Evolutionary conservation across 2,797 vertebrate species (phyloP).

Genomic region (Paramormyrops hopkinsi): DNA sequence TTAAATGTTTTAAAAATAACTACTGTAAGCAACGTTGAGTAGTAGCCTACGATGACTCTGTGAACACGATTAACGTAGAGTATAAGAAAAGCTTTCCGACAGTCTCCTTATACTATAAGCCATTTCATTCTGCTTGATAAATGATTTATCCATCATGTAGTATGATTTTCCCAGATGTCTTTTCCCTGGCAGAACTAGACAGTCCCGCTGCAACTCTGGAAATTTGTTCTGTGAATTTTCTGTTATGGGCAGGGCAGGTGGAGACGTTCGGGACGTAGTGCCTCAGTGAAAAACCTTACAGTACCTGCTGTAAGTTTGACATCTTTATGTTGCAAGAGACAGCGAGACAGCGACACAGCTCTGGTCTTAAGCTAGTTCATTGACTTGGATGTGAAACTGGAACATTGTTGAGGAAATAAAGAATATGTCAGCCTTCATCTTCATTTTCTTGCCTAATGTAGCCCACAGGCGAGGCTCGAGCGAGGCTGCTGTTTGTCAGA

Average conservation of each 20-base stretch:
- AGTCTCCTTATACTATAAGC: conserved; percentile 32
- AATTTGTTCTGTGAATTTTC: conserved; percentile 8
- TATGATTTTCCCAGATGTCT: conserved; percentile 28
- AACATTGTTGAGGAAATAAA: not conserved
- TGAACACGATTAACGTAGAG: not conserved
- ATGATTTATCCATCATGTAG: conserved; percentile 38
- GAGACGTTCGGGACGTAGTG: no score
- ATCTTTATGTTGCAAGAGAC: not conserved
- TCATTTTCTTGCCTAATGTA: conserved; percentile 34
- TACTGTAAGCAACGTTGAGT: not conserved
- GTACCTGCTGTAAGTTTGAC: not conserved
- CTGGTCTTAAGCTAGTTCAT: conserved; percentile 52
- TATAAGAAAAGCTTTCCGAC: conserved; percentile 38
- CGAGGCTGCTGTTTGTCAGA: conserved; percentile 31
- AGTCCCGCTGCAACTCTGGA: not conserved
- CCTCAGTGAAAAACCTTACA: not conserved
- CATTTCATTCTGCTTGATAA: conserved; percentile 43
- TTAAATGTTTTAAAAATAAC: not conserved
- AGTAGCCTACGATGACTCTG: not conserved
- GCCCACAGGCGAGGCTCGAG: conserved; percentile 36
- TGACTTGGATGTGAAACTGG: not conserved
- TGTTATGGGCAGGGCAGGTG: conserved; percentile 7
- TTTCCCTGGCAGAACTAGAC: not conserved
- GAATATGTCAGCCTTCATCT: conserved; percentile 36
- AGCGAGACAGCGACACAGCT: not conserved